Percentiles rank a stretch among this genome's conserved stretches.
These are phyloP conservation scores for Carduelis carduelis DNA, from an alignment of 2,797 vertebrate genomes.

Conservation along the genomic window DNA sequence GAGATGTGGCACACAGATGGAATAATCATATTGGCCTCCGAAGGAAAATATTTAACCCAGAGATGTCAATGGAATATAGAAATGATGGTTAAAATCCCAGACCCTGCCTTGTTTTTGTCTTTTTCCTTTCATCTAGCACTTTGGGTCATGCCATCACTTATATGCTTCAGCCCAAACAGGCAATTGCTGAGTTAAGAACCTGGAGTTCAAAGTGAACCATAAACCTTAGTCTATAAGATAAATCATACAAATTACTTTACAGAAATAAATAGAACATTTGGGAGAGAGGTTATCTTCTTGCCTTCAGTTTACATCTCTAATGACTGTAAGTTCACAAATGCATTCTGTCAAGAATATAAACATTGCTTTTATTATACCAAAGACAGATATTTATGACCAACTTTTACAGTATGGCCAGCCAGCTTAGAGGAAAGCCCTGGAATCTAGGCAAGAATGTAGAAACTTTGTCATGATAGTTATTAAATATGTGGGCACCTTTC, in stretches of 20 bases:
- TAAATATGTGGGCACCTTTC: background rate
- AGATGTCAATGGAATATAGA: conserved; percentile 65
- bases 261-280: conserved; percentile 75
- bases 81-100: conserved; percentile 68
- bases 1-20: conserved; percentile 33
- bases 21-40: conserved; percentile 45
- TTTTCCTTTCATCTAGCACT: conserved; percentile 69
- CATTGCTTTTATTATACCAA: conserved; percentile 67
- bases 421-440: conserved; percentile 41
- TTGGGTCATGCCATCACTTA: conserved; percentile 74
- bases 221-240: conserved; percentile 72
- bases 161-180: conserved; percentile 66
- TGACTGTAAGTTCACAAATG: conserved; percentile 73
- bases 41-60: conserved; percentile 70
- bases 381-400: conserved; percentile 62
- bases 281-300: conserved; percentile 73
- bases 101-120: conserved; percentile 68
- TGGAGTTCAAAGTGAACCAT: conserved; percentile 76
- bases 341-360: conserved; percentile 68
- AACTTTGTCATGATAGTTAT: background rate
- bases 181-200: conserved; percentile 73
- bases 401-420: conserved; percentile 32
- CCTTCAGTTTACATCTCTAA: conserved; percentile 74
- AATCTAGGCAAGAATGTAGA: conserved; percentile 36
- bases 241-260: conserved; percentile 77